A percentile compares a stretch with the other conserved stretches of the same genome.
phyloP scores from a whole-genome alignment of 2,888 invertebrate species.

The Dromius quadrimaculatus region DNA sequence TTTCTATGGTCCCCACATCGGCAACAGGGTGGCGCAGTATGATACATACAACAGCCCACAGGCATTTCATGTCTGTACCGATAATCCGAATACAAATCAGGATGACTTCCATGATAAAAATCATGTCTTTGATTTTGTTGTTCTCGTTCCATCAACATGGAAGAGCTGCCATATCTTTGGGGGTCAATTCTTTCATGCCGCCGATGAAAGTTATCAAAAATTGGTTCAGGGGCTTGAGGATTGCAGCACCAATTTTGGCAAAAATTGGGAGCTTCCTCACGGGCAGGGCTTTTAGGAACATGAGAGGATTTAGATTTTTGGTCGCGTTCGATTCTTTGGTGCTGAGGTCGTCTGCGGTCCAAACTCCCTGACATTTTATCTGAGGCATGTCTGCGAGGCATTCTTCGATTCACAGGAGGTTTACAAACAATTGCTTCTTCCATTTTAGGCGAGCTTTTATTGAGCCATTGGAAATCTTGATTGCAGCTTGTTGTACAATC shows the following conservation, averaged over 20 bases:
- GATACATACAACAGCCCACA: constrained; percentile 63
- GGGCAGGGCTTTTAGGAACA: constrained; percentile 64
- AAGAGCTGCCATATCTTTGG: constrained; percentile 67
- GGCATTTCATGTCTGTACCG: constrained; percentile 55
- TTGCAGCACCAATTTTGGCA: constrained; percentile 64
- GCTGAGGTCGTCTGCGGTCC: constrained; percentile 69
- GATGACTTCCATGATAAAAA: constrained; percentile 62
- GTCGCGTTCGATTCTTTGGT: constrained; percentile 73
- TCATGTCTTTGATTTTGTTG: constrained; percentile 49
- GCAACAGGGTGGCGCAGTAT: constrained; percentile 63
- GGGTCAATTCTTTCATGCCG: constrained; percentile 70
- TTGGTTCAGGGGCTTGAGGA: constrained; percentile 59
- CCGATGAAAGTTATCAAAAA: constrained; percentile 72
- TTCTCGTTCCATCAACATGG: constrained; percentile 63
- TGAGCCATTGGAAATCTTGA: constrained; percentile 78
- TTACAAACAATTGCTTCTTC: constrained; percentile 60
- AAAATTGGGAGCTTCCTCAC: constrained; percentile 61
- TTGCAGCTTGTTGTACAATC: constrained; percentile 73
- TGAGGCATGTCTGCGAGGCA: constrained; percentile 57
- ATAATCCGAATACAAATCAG: constrained; percentile 62
- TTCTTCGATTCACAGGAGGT: constrained; percentile 61
- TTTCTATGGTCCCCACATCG: constrained; percentile 61
- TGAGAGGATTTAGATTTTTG: constrained; percentile 74
- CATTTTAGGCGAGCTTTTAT: constrained; percentile 62
- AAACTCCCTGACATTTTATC: constrained; percentile 69